Evolutionary conservation across 1,140 invertebrate genomes (phyloP).

Genomic region (Temnothorax nylanderi): DNA sequence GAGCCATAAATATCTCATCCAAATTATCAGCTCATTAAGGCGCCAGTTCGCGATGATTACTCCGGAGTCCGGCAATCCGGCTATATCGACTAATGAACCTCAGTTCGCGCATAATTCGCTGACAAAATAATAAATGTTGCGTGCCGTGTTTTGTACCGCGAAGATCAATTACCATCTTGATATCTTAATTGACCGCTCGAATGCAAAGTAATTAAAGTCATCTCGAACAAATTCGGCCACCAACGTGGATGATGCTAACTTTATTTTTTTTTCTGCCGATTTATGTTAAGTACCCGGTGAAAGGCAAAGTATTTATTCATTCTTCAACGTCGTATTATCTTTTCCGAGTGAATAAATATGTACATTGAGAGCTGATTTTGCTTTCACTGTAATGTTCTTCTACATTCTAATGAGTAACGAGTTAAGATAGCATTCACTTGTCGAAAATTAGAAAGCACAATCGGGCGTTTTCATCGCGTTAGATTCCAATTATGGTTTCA

Average conservation of each 20-base stretch:
- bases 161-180: constrained; percentile 20
- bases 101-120: constrained; percentile 21
- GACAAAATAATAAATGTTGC: constrained; percentile 40
- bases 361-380: neutral
- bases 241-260: neutral
- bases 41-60: constrained; percentile 1
- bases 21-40: constrained; percentile 51
- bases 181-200: constrained; percentile 8
- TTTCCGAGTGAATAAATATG: neutral
- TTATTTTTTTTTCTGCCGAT: neutral
- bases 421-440: constrained; percentile 16
- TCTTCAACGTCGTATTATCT: neutral
- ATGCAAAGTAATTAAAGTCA: neutral
- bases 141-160: neutral
- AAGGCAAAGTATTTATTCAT: constrained; percentile 5
- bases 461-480: neutral
- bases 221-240: neutral
- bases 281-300: neutral
- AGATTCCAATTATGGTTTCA: constrained; percentile 45
- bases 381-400: neutral
- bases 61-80: constrained; percentile 10
- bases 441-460: constrained; percentile 55
- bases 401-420: neutral
- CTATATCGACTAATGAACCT: constrained; percentile 7
- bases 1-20: constrained; percentile 34